Percentiles rank a stretch among this genome's conserved stretches.
Conservation (phyloP, 2,113 vertebrate species). For the Atherinomorus stipes region DNA sequence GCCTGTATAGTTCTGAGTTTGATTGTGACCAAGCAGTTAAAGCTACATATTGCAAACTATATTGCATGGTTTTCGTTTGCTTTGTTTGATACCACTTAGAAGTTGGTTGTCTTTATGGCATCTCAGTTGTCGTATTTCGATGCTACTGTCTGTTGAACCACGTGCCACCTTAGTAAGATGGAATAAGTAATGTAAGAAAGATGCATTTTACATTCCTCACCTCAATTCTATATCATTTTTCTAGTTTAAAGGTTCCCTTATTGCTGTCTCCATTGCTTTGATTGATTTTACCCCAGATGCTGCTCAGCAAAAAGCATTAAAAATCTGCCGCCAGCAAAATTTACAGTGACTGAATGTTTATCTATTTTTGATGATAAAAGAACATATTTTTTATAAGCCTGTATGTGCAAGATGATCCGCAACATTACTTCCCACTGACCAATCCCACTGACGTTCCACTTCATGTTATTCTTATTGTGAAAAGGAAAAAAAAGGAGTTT, state of each 20-base stretch:
- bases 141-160: not conserved
- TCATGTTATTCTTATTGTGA: too few relatives aligned
- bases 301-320: conserved; percentile 1
- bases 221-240: not conserved
- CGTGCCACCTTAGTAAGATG: not conserved
- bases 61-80: too few relatives aligned
- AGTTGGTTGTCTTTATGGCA: not conserved
- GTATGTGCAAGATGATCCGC: too few relatives aligned
- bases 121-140: not conserved
- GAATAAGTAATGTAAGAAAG: not conserved
- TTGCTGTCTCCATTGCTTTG: not conserved
- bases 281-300: not conserved
- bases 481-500: not conserved
- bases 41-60: not conserved
- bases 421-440: conserved; percentile 2
- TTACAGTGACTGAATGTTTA: not conserved
- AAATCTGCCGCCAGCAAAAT: not conserved
- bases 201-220: not conserved
- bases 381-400: accelerated
- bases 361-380: not conserved
- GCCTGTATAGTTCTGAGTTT: conserved; percentile 10
- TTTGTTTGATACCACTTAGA: not conserved
- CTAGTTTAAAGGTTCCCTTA: not conserved
- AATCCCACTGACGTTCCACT: too few relatives aligned
- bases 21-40: conserved; percentile 9